These are phyloP conservation scores for Tragelaphus imberbis DNA, from an alignment of 2,113 vertebrate species.

Conservation along the genomic window DNA sequence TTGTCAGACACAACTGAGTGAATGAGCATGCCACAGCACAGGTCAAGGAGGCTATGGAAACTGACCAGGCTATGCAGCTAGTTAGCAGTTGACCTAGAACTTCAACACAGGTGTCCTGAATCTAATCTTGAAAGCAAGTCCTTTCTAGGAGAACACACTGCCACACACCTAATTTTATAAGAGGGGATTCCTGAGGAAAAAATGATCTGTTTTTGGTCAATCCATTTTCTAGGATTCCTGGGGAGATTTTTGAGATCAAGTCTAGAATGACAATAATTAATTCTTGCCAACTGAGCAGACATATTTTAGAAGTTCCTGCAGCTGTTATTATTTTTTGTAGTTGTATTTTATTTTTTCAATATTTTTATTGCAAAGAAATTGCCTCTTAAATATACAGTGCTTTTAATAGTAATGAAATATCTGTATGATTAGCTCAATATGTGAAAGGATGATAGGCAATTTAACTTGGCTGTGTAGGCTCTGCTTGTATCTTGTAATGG, in stretches of 20 bases:
- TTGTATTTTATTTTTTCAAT: neutral
- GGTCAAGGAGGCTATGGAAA: neutral
- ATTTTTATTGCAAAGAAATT: conserved; percentile 39
- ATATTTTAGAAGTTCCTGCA: neutral
- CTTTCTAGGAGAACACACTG: neutral
- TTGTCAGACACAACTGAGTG: neutral
- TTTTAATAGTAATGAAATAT: conserved; percentile 6
- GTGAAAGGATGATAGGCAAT: conserved; percentile 35
- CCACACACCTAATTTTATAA: neutral
- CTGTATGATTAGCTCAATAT: neutral
- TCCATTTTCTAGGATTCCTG: neutral
- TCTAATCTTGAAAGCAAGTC: neutral
- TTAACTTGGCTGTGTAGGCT: neutral
- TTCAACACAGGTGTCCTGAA: neutral
- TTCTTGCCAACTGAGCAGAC: neutral
- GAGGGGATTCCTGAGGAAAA: neutral
- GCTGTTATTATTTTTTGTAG: neutral
- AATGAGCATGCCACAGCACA: neutral
- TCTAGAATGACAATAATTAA: neutral
- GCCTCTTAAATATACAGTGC: neutral
- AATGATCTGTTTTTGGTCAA: neutral
- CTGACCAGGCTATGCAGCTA: neutral
- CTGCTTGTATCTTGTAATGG: neutral
- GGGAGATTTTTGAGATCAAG: neutral
- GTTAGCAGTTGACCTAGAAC: conserved; percentile 8